Conservation (phyloP, 2,888 invertebrate species). For the Mesorhabditis spiculigera region DNA sequence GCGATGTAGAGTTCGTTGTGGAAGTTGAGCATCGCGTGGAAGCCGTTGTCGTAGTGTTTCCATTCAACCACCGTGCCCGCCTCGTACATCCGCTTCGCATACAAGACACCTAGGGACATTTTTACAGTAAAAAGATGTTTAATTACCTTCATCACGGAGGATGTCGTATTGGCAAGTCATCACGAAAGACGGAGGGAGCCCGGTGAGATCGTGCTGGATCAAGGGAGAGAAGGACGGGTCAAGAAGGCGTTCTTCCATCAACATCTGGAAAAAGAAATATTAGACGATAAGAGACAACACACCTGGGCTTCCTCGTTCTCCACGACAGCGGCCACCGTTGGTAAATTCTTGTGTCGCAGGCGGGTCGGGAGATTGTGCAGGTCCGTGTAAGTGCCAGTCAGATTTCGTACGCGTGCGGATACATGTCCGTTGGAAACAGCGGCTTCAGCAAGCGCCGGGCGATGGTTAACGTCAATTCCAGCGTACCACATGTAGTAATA, state of each 20-base stretch:
- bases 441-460: slow-evolving; percentile 23
- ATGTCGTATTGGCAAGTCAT: slow-evolving; percentile 61
- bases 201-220: slow-evolving; percentile 49
- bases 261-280: not conserved
- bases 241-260: not conserved
- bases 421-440: slow-evolving; percentile 42
- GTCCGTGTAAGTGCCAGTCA: not conserved
- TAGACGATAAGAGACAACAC: not conserved
- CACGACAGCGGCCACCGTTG: slow-evolving; percentile 7
- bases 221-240: slow-evolving; percentile 57
- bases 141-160: slow-evolving; percentile 58
- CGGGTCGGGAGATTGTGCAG: not conserved
- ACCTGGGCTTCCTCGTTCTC: not conserved
- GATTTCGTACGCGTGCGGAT: slow-evolving; percentile 3
- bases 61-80: slow-evolving; percentile 49
- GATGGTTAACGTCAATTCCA: slow-evolving; percentile 32
- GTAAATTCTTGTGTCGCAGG: not conserved
- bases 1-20: slow-evolving; percentile 36
- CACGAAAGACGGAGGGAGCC: slow-evolving; percentile 58
- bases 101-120: slow-evolving; percentile 50
- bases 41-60: slow-evolving; percentile 38
- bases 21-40: slow-evolving; percentile 50
- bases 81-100: slow-evolving; percentile 53
- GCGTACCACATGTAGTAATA: slow-evolving; percentile 45
- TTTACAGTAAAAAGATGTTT: not conserved